A percentile compares a stretch with the other conserved stretches of the same genome.
These are phyloP conservation scores for Gallinago nigripennis DNA, from an alignment of 2,797 vertebrate species.

Conservation along the genomic window DNA sequence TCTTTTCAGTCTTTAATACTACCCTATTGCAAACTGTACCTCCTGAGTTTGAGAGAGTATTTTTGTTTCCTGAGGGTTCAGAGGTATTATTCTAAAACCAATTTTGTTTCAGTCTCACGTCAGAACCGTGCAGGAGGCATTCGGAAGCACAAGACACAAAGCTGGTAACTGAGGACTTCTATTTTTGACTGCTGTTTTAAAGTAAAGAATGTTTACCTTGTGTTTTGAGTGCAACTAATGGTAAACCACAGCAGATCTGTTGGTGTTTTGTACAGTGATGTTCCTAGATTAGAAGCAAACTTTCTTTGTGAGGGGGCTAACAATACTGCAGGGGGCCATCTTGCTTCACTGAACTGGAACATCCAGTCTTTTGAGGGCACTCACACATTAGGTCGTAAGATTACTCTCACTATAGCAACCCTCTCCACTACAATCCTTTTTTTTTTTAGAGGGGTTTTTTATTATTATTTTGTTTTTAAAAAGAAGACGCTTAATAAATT, in stretches of 20 bases:
- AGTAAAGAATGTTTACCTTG: background rate
- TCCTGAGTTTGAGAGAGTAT: background rate
- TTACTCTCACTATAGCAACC: constrained; percentile 70
- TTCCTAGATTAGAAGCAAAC: constrained; percentile 11
- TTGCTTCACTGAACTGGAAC: constrained; percentile 77
- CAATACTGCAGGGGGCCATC: constrained; percentile 73
- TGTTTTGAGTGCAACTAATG: constrained; percentile 13
- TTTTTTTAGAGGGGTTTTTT: background rate
- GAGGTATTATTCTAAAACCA: background rate
- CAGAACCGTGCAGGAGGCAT: background rate
- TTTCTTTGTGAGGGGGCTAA: constrained; percentile 54
- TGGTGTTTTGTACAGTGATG: background rate
- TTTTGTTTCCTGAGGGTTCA: background rate
- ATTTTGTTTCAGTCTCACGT: background rate
- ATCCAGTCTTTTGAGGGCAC: constrained; percentile 59
- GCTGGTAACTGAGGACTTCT: background rate
- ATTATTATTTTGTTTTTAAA: background rate
- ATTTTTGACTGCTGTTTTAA: background rate
- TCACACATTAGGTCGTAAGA: constrained; percentile 35
- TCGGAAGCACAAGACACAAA: background rate
- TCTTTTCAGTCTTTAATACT: background rate
- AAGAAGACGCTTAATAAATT: background rate
- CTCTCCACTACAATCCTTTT: background rate
- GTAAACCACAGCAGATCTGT: constrained; percentile 21
- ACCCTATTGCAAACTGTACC: background rate